Base-by-base conservation (phyloP, 2,113 vertebrate genomes). In the Protomyctophum bolini region DNA sequence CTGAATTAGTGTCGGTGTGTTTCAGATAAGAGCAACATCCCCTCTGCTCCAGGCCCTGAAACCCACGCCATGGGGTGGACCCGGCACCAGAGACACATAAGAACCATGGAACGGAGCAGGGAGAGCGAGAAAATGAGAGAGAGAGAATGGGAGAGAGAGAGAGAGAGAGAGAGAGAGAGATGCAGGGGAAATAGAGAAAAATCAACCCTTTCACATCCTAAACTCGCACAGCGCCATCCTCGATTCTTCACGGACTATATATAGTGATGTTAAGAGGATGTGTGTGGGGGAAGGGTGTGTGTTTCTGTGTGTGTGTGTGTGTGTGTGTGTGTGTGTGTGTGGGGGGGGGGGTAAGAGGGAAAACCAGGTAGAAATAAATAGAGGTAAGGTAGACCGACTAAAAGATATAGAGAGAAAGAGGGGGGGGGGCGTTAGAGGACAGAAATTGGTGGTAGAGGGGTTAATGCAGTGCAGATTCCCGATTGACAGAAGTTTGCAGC, bases 391-490 rank as follows among this genome's bases (percentile, higher is more conserved):
- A n/a, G 80, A 4, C 33, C 33, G 33, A 33, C 33, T 33, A 33
- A 2, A 33, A 77, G 77, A 70, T 73, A 76, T 47, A 63, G 65
- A 80, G 77, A 75, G 69, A 79, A 68, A 65, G 61, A 69, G 69
- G 57, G 82, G 75, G 70, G 68, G 68, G 77, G 69, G 59, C 11
- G 7, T 47, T n/a, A 8, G 73, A 61, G 62, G 76, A 66, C 79
- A 82, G 79, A 75, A 73, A 76, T 76, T 79, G 87, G 90, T 67
- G 67, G 87, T 52, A 76, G 83, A 76, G 83, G 89, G 90, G 89
- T 92, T 94, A 91, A 92, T 92, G 88, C 88, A 87, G 87, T 87
- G 80, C 92, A 93, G 92, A 93, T 90, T 88, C 83, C 72, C 82
- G 72, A 88, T 90, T 86, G 89, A 92, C 88, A 87, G 86, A 89